Evolutionary conservation across 2,113 vertebrate genomes (phyloP).

Genomic region (Istiophorus platypterus): DNA sequence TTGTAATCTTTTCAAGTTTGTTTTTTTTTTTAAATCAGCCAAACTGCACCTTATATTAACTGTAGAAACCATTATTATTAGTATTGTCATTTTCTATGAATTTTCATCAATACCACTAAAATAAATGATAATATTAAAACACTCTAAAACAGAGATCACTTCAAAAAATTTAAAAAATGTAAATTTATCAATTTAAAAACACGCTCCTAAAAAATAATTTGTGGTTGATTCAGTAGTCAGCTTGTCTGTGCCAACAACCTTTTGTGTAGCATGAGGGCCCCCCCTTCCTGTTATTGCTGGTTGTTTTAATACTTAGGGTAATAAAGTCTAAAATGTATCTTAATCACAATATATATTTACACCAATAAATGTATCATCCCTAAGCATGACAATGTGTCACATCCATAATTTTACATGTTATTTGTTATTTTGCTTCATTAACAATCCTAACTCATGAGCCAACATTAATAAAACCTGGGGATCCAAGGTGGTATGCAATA

Average conservation of each 20-base stretch:
- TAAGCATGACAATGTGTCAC: not conserved
- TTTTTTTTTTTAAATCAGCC: too few species aligned
- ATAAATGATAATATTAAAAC: not conserved
- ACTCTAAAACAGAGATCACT: not conserved
- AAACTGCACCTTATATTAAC: too few species aligned
- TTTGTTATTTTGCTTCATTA: not conserved
- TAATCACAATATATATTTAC: not conserved
- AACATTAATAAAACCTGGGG: not conserved
- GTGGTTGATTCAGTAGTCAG: not conserved
- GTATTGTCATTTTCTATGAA: too few species aligned
- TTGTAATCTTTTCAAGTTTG: too few species aligned
- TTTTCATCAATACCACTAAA: not conserved
- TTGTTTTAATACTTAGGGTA: not conserved
- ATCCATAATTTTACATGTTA: not conserved
- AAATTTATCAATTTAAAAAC: not conserved
- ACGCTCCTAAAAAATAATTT: not conserved
- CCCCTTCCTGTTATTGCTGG: not conserved
- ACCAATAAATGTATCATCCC: not conserved
- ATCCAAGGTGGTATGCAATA: not conserved
- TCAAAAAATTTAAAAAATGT: not conserved
- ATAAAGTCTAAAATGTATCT: not conserved
- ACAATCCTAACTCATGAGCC: not conserved
- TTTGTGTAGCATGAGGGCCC: not conserved
- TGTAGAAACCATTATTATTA: too few species aligned
- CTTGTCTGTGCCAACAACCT: not conserved